phyloP scores from a whole-genome alignment of 2,888 invertebrate species.

The Xylocampa areola region DNA sequence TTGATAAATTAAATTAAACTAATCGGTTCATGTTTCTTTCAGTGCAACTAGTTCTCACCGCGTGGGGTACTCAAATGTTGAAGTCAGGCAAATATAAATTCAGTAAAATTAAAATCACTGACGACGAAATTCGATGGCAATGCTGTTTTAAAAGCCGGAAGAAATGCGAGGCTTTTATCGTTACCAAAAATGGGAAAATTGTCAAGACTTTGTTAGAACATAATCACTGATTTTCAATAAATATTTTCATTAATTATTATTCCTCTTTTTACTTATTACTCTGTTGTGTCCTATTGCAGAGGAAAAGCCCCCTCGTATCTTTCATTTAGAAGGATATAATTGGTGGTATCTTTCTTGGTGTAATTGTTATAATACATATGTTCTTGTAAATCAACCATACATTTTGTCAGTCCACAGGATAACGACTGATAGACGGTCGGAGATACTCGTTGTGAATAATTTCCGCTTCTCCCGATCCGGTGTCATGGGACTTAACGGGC shows the following conservation, averaged over 20 bases:
- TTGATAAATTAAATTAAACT: too few species aligned
- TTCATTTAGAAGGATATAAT: too few species aligned
- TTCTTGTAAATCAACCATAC: conserved; percentile 14
- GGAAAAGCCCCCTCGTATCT: too few species aligned
- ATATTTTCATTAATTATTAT: background rate
- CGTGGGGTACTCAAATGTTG: conserved; percentile 14
- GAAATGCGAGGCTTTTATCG: conserved; percentile 32
- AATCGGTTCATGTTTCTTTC: background rate
- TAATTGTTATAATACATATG: too few species aligned
- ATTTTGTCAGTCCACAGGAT: conserved; percentile 36
- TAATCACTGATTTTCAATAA: conserved; percentile 22
- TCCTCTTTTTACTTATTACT: background rate
- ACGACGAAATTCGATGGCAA: conserved; percentile 14
- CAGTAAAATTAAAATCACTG: conserved; percentile 11
- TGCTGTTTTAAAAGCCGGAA: conserved; percentile 21
- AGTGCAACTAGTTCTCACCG: conserved; percentile 14
- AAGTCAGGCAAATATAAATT: conserved; percentile 18
- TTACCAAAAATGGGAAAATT: conserved; percentile 4
- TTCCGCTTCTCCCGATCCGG: conserved; percentile 60
- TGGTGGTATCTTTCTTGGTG: background rate
- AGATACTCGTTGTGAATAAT: conserved; percentile 46
- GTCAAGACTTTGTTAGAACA: conserved; percentile 22
- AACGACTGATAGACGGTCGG: conserved; percentile 32
- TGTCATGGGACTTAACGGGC: conserved; percentile 43
- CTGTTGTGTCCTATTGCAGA: too few species aligned